Base-by-base conservation (phyloP, 2,888 invertebrate genomes). In the Andrena minutula region DNA sequence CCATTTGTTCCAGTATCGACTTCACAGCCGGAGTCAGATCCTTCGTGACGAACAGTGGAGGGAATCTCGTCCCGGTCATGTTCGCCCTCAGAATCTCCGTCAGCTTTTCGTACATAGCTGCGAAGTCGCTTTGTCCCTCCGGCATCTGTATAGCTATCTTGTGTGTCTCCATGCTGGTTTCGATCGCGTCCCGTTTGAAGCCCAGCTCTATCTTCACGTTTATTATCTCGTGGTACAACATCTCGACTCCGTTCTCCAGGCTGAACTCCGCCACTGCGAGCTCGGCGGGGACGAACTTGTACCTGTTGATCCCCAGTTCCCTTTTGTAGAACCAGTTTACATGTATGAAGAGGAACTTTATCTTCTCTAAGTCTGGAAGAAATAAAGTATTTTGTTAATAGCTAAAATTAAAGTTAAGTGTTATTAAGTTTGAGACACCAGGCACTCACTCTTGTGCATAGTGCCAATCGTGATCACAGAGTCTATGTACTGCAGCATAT, bases 261-360 rank as follows among this genome's bases (percentile, higher is more conserved):
- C 94, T 94, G 86, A 94, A 95, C 83, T 94, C 92, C 16, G 93
- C 92, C 0, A 95, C 82, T 0, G 95, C 94, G 58, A 95, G 92
- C 90, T 95, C 95, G 0, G 95, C 95, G 0, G 95, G 95, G 20
- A 93, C 91, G 86, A 94, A 95, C 20, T 86, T 85, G 7, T 69
- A 51, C n/a, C 53, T 23, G 4, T 80, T 84, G 2, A 89, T 75
- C 6, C 71, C 83, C 12, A 70, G 20, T 65, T 78, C 84, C 64
- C 89, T 89, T 32, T 72, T 83, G 58, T 92, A 94, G 75, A 93
- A 94, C 64, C 90, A 90, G 65, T 94, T 94, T 5, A 92, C 89
- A 53, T 94, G 94, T 35, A 94, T 91, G 0, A 94, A 86, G 78
- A 90, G 92, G 84, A 94, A 94, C 69, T 87, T 86, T 7, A 90